Evolutionary conservation across 2,113 vertebrate genomes (phyloP).

Genomic region (Phrynosoma platyrhinos): DNA sequence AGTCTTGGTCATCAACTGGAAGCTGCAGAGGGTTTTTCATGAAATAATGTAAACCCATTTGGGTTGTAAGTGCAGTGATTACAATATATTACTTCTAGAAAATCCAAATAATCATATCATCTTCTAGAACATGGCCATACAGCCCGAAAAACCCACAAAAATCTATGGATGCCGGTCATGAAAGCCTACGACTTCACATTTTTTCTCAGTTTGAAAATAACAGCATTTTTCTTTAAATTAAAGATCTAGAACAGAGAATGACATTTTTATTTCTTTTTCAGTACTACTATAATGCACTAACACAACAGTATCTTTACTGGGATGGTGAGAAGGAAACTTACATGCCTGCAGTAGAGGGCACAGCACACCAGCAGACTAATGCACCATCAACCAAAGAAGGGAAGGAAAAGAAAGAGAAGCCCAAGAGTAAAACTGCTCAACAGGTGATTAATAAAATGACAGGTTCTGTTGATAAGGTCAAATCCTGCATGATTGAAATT

Average conservation of each 20-base stretch:
- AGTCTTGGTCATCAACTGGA: neutral
- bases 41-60: neutral
- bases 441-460: constrained; percentile 80
- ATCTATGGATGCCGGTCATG: no score
- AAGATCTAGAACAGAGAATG: neutral
- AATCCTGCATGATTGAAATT: neutral
- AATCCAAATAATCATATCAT: neutral
- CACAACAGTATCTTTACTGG: constrained; percentile 98
- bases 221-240: neutral
- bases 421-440: constrained; percentile 98
- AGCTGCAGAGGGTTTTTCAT: neutral
- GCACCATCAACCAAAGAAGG: constrained; percentile 79
- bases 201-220: constrained; percentile 15
- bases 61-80: neutral
- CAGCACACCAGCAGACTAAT: constrained; percentile 76
- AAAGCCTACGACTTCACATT: no score
- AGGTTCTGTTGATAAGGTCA: neutral
- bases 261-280: constrained; percentile 58
- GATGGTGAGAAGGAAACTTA: constrained; percentile 95
- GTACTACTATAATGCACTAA: constrained; percentile 98
- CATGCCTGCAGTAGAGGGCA: constrained; percentile 83
- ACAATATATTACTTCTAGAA: neutral
- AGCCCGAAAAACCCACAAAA: no score
- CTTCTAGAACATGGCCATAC: no score
- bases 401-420: constrained; percentile 98